Evolutionary conservation across 2,797 vertebrate genomes (phyloP).

Genomic region (Pyrocephalus nanus): DNA sequence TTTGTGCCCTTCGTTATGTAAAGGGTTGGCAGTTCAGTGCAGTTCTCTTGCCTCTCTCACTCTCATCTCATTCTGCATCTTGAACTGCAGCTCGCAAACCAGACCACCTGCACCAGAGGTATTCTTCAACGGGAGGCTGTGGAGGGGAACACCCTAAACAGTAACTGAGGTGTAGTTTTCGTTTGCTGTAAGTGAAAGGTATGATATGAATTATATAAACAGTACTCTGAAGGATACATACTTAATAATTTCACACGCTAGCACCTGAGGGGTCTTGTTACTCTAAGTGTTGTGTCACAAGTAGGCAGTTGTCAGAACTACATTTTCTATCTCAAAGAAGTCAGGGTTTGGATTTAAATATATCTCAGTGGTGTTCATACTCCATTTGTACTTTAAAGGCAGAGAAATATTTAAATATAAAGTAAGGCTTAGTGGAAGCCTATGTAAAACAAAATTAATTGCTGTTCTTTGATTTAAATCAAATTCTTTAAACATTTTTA

Average conservation of each 20-base stretch:
- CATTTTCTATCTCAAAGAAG: neutral
- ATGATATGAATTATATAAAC: neutral
- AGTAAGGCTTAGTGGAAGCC: neutral
- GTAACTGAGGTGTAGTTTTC: neutral
- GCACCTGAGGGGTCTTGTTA: neutral
- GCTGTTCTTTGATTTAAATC: neutral
- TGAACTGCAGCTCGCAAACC: neutral
- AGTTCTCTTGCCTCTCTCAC: too few species aligned
- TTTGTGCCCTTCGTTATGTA: neutral
- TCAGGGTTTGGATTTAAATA: neutral
- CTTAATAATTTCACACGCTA: neutral
- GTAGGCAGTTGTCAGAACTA: neutral
- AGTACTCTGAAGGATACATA: neutral
- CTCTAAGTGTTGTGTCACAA: neutral
- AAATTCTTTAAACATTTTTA: neutral
- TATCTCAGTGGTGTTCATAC: neutral
- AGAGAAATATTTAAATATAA: neutral
- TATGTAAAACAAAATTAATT: neutral
- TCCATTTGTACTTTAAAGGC: neutral
- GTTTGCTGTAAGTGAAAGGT: neutral
- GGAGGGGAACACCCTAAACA: neutral
- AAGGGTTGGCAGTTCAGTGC: accelerated
- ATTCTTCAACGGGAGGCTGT: neutral
- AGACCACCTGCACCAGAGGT: neutral
- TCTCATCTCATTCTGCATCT: neutral